A percentile compares a stretch with the other conserved stretches of the same genome.
These are phyloP conservation scores for Pangasius mekongensis DNA, from an alignment of 2,797 vertebrate species.

Conservation along the genomic window DNA sequence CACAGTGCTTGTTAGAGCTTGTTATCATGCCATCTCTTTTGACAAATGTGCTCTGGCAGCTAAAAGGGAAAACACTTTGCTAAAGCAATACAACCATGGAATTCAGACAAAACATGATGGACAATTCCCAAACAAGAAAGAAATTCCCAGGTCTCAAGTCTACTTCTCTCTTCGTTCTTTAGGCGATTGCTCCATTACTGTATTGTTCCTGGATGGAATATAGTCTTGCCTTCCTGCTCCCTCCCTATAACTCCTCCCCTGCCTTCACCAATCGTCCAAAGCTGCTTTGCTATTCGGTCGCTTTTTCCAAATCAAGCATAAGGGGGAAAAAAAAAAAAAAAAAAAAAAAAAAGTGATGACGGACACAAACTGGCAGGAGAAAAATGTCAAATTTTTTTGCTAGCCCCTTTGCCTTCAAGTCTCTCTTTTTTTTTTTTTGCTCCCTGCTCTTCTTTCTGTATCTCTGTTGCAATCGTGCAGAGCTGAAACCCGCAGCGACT, in stretches of 20 bases:
- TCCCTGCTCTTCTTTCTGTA: not conserved
- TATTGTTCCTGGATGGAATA: conserved; percentile 66
- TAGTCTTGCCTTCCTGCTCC: conserved; percentile 68
- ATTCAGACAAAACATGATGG: conserved; percentile 16
- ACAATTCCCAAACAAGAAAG: conserved; percentile 29
- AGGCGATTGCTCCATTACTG: conserved; percentile 63
- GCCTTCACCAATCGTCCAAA: not conserved
- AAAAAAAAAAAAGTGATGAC: conserved; percentile 50
- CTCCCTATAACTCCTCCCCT: conserved; percentile 49
- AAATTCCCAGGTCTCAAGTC: conserved; percentile 15
- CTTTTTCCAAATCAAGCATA: conserved; percentile 68
- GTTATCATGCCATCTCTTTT: conserved; percentile 28
- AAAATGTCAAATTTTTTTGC: conserved; percentile 11
- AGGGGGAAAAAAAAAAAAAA: conserved; percentile 58
- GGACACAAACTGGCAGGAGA: conserved; percentile 42
- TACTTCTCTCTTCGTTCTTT: conserved; percentile 28
- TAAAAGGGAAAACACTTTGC: conserved; percentile 27
- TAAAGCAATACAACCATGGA: conserved; percentile 11
- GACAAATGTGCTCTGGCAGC: conserved; percentile 4
- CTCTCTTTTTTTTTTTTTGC: not conserved
- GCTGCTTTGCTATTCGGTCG: conserved; percentile 62
- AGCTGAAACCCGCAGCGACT: not conserved
- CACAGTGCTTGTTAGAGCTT: conserved; percentile 10
- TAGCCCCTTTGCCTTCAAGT: not conserved
- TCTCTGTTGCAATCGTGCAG: conserved; percentile 20